These are phyloP conservation scores for Esox masquinongy DNA, from an alignment of 2,797 vertebrate genomes.

Conservation along the genomic window DNA sequence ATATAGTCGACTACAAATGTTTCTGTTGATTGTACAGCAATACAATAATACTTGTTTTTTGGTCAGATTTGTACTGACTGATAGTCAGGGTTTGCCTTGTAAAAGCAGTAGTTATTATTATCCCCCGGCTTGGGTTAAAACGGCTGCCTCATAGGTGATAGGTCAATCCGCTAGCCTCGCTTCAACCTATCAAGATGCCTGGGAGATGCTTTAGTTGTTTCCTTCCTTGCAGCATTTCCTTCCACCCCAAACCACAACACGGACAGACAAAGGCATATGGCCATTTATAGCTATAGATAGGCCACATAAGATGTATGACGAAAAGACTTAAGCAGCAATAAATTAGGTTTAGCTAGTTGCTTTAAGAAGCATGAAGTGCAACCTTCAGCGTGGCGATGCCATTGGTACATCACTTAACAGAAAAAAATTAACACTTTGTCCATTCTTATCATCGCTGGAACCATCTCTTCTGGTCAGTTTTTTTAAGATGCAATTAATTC, in stretches of 20 bases:
- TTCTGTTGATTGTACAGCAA: no score
- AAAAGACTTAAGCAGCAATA: slow-evolving; percentile 43
- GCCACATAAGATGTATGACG: neutral
- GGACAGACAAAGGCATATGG: neutral
- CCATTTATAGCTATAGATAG: neutral
- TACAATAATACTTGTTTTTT: no score
- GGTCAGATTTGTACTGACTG: no score
- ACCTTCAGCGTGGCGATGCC: slow-evolving; percentile 39
- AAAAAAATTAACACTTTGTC: slow-evolving; percentile 61
- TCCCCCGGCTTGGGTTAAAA: slow-evolving; percentile 23
- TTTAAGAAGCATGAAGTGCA: slow-evolving; percentile 23
- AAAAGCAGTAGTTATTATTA: slow-evolving; percentile 40
- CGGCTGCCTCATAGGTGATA: slow-evolving; percentile 15
- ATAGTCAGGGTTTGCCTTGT: slow-evolving; percentile 8
- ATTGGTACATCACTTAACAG: slow-evolving; percentile 61
- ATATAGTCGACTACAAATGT: no score
- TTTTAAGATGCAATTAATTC: slow-evolving; percentile 76
- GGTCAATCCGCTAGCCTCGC: no score
- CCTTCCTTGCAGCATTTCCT: neutral
- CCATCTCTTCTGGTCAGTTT: slow-evolving; percentile 67
- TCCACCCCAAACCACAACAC: neutral
- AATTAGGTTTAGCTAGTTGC: slow-evolving; percentile 32
- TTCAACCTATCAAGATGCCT: neutral
- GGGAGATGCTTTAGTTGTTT: slow-evolving; percentile 1
- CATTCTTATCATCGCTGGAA: slow-evolving; percentile 65